A percentile compares a stretch with the other conserved stretches of the same genome.
Evolutionary conservation across 2,888 invertebrate genomes (phyloP).

Genomic region (Epiblema foenella): DNA sequence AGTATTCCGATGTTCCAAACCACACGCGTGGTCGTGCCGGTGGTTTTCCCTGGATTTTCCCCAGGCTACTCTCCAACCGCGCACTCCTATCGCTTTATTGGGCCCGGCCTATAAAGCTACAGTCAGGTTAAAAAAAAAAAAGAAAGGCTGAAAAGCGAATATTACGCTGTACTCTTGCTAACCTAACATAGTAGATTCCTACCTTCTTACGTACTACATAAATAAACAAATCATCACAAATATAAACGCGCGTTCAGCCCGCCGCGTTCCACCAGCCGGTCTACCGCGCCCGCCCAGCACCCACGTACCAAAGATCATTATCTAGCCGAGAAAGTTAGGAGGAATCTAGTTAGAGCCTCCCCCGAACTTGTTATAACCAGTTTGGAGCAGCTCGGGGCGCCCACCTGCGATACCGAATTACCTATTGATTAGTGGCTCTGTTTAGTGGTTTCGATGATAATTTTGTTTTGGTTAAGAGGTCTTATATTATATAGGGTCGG

Average conservation of each 20-base stretch:
- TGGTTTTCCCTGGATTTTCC: too few relatives aligned
- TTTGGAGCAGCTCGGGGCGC: slow-evolving; percentile 78
- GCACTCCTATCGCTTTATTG: too few relatives aligned
- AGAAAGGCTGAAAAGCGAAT: too few relatives aligned
- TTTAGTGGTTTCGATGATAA: slow-evolving; percentile 25
- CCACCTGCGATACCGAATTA: slow-evolving; percentile 76
- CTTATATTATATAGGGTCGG: too few relatives aligned
- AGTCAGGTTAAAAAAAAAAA: too few relatives aligned
- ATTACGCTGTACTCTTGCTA: too few relatives aligned
- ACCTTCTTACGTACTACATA: too few relatives aligned
- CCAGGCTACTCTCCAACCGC: too few relatives aligned
- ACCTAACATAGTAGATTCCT: too few relatives aligned
- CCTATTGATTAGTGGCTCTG: slow-evolving; percentile 41
- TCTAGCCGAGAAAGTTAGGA: slow-evolving; percentile 81
- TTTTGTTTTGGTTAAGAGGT: slow-evolving; percentile 6
- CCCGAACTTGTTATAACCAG: slow-evolving; percentile 80
- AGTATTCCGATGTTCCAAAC: too few relatives aligned
- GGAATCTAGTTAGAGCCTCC: slow-evolving; percentile 78
- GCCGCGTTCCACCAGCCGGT: slow-evolving; percentile 57
- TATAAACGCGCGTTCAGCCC: slow-evolving; percentile 50
- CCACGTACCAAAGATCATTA: slow-evolving; percentile 83
- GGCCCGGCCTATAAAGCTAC: too few relatives aligned
- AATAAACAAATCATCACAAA: not conserved
- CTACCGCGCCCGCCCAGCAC: slow-evolving; percentile 57
- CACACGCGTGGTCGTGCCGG: too few relatives aligned